Evolutionary conservation across 1,140 invertebrate genomes (phyloP).

Genomic region (Mercenaria mercenaria): DNA sequence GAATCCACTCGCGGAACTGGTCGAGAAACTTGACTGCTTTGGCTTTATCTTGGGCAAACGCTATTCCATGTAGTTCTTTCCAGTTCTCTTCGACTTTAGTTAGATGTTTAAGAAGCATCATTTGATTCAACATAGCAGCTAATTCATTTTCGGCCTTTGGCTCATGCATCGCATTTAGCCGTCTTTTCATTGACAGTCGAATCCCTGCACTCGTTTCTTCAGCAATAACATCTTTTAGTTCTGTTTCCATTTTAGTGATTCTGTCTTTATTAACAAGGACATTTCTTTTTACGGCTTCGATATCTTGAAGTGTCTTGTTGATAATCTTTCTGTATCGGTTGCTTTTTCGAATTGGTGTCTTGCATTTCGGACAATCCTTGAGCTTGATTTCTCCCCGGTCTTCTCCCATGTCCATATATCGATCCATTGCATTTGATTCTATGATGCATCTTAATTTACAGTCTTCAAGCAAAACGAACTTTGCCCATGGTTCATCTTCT

Average conservation of each 20-base stretch:
- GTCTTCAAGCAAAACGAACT: conserved; percentile 77
- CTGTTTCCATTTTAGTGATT: background rate
- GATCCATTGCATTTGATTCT: conserved; percentile 72
- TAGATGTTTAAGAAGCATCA: conserved; percentile 13
- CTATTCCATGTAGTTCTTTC: background rate
- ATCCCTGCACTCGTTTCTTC: background rate
- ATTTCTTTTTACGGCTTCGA: conserved; percentile 88
- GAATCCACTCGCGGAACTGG: conserved; percentile 25
- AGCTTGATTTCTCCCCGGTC: conserved; percentile 86
- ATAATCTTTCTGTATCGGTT: conserved; percentile 88
- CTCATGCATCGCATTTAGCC: background rate
- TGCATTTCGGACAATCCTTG: conserved; percentile 89
- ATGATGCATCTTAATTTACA: conserved; percentile 75
- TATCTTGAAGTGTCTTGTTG: conserved; percentile 87
- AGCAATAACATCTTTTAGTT: conserved; percentile 27
- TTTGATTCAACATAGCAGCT: conserved; percentile 43
- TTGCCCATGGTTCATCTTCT: conserved; percentile 83
- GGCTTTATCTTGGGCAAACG: background rate
- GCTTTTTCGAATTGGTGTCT: conserved; percentile 88
- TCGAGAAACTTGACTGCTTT: conserved; percentile 2
- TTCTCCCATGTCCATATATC: conserved; percentile 86
- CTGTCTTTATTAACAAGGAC: conserved; percentile 72
- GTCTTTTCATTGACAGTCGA: background rate
- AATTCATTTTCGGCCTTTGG: conserved; percentile 41
- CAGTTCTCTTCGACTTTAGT: conserved; percentile 5